Evolutionary conservation across 1,140 invertebrate genomes (phyloP), one percentile per base, ranked within the genome.

Genomic region (Meteorus sp.): DNA sequence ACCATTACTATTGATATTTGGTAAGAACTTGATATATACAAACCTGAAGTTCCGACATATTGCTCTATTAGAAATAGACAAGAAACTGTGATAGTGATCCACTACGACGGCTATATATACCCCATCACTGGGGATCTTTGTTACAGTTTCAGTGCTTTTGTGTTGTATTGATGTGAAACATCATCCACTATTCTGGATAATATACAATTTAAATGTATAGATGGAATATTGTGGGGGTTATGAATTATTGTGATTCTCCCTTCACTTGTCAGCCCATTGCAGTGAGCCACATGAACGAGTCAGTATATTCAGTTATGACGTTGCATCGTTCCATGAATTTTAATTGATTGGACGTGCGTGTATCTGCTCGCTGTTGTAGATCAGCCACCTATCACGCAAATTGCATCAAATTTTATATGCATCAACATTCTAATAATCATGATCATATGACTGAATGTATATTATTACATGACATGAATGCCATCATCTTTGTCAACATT

Each of bases 41-140:
- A 54, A 78, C 75, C 76, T 78, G 69, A 60, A 73, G 63, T 51
- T 63, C 60, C 64, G 64, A 72, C 75, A 78, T 78, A 73, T 72
- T 70, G 69, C 55, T 69, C 67, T 68, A 64, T 66, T 60, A 70
- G 68, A 74, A 66, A 72, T 67, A 70, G 66, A 56, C 62, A 57
- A 60, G 39, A 62, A 73, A 77, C 75, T 78, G 74, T 70, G 65
- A 74, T 66, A 65, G 71, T 66, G 67, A 74, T 68, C 56, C 62
- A 59, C 52, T 47, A 66, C 52, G 45, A 63, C 62, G 69, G 72
- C 77, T 77, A 77, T 76, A 52, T 52, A 77, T 78, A 78, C 55
- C 44, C 45, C 52, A 13, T 53, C 31, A 17, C 27, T 25, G 29
- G 25, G 65, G 68, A 71, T 75, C 75, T 74, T 78, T 76, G 76